Conservation (phyloP, 2,797 vertebrate genomes). For the Naso thynnoides region DNA sequence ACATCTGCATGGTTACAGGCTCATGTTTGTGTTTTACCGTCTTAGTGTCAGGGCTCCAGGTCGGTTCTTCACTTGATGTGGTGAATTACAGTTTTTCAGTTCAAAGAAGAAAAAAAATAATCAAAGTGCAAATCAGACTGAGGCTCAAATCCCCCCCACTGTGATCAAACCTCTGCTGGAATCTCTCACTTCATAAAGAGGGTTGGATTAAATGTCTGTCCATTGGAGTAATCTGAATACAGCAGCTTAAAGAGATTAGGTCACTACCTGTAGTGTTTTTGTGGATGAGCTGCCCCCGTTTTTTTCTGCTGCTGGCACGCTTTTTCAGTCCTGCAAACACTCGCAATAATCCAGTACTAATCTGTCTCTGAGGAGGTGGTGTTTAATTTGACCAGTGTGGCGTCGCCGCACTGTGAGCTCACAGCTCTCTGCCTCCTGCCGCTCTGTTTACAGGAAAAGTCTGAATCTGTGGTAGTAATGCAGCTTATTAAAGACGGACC, state of each 20-base stretch:
- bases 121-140: no score
- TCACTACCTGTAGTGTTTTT: neutral
- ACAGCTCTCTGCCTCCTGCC: neutral
- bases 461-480: neutral
- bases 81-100: neutral
- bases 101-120: neutral
- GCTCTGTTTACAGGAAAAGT: neutral
- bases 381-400: conserved; percentile 7
- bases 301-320: conserved; percentile 18
- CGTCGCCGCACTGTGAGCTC: neutral
- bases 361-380: conserved; percentile 8
- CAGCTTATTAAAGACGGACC: conserved; percentile 11
- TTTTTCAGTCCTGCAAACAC: conserved; percentile 14
- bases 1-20: neutral
- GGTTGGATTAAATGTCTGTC: neutral
- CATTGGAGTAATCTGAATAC: neutral
- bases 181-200: neutral
- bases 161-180: neutral
- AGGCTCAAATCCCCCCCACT: no score
- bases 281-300: neutral
- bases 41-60: neutral
- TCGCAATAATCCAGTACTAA: conserved; percentile 25
- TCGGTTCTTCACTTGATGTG: neutral
- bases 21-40: neutral
- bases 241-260: conserved; percentile 8